phyloP scores from a whole-genome alignment of 2,888 invertebrate genomes.

The Calameuta pallipes region DNA sequence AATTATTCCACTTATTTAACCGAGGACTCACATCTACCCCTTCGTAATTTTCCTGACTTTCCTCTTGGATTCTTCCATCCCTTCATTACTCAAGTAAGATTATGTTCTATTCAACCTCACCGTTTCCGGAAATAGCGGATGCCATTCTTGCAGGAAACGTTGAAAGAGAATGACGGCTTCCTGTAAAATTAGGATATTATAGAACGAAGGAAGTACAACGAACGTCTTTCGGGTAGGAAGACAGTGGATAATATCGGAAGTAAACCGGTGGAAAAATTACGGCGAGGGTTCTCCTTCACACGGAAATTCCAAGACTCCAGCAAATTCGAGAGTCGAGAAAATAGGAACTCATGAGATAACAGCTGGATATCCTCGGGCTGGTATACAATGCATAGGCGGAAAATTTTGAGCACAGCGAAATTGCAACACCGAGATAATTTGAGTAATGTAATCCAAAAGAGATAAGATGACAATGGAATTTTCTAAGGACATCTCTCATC shows the following conservation, averaged over 20 bases:
- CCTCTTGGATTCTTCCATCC: neutral
- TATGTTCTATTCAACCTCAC: neutral
- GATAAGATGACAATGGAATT: neutral
- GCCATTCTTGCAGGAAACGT: conserved; percentile 1
- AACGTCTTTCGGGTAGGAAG: neutral
- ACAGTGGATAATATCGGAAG: neutral
- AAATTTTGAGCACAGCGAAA: neutral
- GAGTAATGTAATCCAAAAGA: neutral
- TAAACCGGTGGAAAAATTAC: neutral
- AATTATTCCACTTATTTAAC: neutral
- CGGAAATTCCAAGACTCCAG: conserved; percentile 29
- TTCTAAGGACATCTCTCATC: neutral
- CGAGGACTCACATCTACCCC: neutral
- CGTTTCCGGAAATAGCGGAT: conserved; percentile 3
- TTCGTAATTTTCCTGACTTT: neutral
- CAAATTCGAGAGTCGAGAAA: conserved; percentile 28
- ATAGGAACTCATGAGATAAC: neutral
- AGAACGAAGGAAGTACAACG: neutral
- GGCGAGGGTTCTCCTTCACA: neutral
- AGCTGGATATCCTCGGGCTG: neutral
- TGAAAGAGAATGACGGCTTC: neutral
- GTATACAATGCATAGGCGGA: neutral
- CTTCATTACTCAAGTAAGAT: neutral
- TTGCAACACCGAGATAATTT: neutral
- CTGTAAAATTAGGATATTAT: neutral